Conservation (phyloP, 1,140 invertebrate species). For the Sitophilus oryzae region DNA sequence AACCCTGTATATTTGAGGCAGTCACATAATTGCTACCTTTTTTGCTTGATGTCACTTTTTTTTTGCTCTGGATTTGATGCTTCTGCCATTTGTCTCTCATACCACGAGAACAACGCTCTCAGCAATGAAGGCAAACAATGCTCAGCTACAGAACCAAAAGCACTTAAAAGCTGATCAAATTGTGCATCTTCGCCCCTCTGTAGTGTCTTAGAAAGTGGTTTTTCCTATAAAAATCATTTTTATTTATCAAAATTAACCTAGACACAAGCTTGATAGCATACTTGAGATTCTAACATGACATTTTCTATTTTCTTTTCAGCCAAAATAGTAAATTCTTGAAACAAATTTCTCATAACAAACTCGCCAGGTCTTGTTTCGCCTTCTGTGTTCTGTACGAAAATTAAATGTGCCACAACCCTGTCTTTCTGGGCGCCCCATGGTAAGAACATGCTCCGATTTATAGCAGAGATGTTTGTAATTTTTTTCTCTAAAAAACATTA, state of each 20-base stretch:
- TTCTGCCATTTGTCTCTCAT: conserved; percentile 80
- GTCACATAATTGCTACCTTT: conserved; percentile 54
- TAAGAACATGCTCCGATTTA: conserved; percentile 49
- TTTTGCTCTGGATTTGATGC: conserved; percentile 49
- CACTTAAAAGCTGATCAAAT: conserved; percentile 91
- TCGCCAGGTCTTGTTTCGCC: conserved; percentile 78
- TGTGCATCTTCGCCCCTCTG: conserved; percentile 92
- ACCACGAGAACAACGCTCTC: conserved; percentile 92
- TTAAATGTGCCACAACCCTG: conserved; percentile 52
- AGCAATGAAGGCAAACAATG: conserved; percentile 95
- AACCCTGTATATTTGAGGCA: too few species aligned
- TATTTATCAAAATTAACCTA: conserved; percentile 11
- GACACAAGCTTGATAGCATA: background rate
- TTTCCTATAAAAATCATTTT: conserved; percentile 57
- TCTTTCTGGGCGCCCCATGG: conserved; percentile 80
- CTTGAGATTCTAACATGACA: conserved; percentile 80
- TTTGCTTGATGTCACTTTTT: conserved; percentile 62
- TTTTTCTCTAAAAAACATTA: conserved; percentile 16
- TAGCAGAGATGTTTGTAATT: conserved; percentile 11
- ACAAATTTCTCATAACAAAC: conserved; percentile 90
- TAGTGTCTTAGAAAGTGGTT: conserved; percentile 84
- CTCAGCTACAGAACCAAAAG: conserved; percentile 91
- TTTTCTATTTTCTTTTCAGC: conserved; percentile 93
- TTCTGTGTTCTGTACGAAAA: conserved; percentile 46
- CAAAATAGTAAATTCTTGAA: conserved; percentile 88